These are phyloP conservation scores for Thunnus albacares DNA, from an alignment of 2,797 vertebrate species.

Conservation along the genomic window DNA sequence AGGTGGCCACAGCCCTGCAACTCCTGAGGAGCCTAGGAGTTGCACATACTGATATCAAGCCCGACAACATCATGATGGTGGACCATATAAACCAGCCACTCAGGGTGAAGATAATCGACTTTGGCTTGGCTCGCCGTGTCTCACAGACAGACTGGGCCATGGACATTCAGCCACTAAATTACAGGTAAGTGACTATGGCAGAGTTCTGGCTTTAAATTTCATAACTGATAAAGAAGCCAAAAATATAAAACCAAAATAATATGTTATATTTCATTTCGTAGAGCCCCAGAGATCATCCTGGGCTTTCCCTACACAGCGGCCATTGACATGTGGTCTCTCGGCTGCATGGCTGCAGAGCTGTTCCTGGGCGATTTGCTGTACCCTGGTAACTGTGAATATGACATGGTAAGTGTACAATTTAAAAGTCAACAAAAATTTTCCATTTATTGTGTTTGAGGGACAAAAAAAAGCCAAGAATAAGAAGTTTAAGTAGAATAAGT, in stretches of 20 bases:
- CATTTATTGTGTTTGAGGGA: neutral
- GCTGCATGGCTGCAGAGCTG: conserved; percentile 24
- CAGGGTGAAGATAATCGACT: conserved; percentile 43
- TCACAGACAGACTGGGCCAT: neutral
- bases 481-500: too few species aligned
- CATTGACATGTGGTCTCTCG: conserved; percentile 43
- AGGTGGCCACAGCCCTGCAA: conserved; percentile 25
- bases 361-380: conserved; percentile 17
- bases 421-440: neutral
- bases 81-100: conserved; percentile 16
- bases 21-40: neutral
- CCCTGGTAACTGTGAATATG: conserved; percentile 8
- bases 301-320: conserved; percentile 7
- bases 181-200: conserved; percentile 10
- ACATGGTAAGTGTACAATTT: conserved; percentile 17
- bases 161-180: neutral
- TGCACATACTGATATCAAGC: conserved; percentile 21
- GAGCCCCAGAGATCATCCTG: conserved; percentile 41
- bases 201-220: neutral
- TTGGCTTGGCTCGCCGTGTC: conserved; percentile 6
- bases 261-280: neutral
- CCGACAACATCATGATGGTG: conserved; percentile 45
- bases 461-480: too few species aligned
- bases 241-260: neutral
- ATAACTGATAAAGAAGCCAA: neutral